Evolutionary conservation across 2,797 vertebrate genomes (phyloP).

Genomic region (Astyanax mexicanus): DNA sequence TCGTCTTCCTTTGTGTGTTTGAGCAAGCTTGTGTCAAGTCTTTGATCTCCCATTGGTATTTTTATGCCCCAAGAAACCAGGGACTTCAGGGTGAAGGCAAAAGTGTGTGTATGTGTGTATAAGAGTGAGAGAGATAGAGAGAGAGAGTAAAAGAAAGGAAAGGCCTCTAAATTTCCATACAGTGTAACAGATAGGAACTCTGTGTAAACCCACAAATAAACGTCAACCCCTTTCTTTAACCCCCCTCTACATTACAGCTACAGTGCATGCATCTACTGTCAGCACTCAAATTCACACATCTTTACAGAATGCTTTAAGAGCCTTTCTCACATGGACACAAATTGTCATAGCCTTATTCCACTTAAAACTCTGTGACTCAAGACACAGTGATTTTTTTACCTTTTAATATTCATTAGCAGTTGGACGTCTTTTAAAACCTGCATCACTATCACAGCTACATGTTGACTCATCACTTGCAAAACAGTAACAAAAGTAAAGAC

Average conservation of each 20-base stretch:
- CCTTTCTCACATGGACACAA: no score
- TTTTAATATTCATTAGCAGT: neutral
- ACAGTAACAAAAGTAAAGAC: neutral
- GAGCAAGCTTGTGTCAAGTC: constrained; percentile 27
- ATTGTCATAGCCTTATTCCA: no score
- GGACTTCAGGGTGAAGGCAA: constrained; percentile 33
- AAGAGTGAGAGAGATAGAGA: constrained; percentile 1
- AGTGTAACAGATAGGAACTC: constrained; percentile 48
- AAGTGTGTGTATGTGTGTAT: constrained; percentile 10
- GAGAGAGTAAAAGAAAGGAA: neutral
- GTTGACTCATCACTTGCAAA: neutral
- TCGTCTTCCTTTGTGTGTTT: constrained; percentile 41
- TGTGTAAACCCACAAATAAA: constrained; percentile 44
- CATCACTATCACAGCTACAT: neutral
- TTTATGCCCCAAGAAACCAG: constrained; percentile 43
- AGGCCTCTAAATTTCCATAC: constrained; percentile 60
- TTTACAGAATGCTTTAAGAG: no score
- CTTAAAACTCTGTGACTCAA: no score
- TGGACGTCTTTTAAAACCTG: neutral
- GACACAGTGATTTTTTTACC: neutral
- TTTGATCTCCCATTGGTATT: constrained; percentile 56
- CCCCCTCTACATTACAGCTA: constrained; percentile 24
- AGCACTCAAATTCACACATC: neutral
- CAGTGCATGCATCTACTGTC: no score
- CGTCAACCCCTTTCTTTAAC: constrained; percentile 25